Base-by-base conservation (phyloP, 2,797 vertebrate genomes). In the Aphelocoma californica region DNA sequence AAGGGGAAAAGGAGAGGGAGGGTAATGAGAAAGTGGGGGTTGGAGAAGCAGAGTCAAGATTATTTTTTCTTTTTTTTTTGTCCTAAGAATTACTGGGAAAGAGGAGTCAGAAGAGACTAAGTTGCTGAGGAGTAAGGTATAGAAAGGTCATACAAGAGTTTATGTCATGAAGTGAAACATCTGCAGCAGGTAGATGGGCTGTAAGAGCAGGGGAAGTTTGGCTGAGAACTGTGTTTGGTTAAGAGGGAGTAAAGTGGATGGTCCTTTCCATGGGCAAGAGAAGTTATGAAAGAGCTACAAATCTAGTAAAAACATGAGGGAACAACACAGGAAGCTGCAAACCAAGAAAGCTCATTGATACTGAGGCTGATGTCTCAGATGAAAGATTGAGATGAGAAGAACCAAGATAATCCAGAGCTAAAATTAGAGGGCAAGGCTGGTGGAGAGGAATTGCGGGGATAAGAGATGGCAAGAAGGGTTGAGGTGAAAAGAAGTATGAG, bases 1-100 rank as follows among this genome's bases (percentile, higher is more conserved):
- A 74, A 82, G 17, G 13, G 42, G 17, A 77, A 88, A 86, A 65
- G 29, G 18, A 67, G 28, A 79, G 23, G 3, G 29, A 79, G 23
- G 4, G 20, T 31, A 88, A 85, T 31, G 36, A 16, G 29, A 50
- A 5, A 4, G 5, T 1, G 0, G 6, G 12, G 20, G 2, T 10
- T 67, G 12, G 17, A 82, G 36, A 36, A 47, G 12, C 23, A 86
- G 7, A 54, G 18, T 34, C 17, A 64, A 45, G 23, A 31, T 32
- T 42, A 1, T 26, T 36, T 45, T 58, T 56, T 19, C 7, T 4
- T 12, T 13, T 4, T 9, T 10, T 7, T 14, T 28, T 24, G 20
- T 21, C 5, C 10, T 21, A 58, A 56, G 13, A 32, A 13, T 85
- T 70, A 36, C 3, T 74, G 6, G 72, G 44, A 65, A 32, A 72